These are phyloP conservation scores for Acleris literana DNA, from an alignment of 2,888 invertebrate species.

Conservation along the genomic window DNA sequence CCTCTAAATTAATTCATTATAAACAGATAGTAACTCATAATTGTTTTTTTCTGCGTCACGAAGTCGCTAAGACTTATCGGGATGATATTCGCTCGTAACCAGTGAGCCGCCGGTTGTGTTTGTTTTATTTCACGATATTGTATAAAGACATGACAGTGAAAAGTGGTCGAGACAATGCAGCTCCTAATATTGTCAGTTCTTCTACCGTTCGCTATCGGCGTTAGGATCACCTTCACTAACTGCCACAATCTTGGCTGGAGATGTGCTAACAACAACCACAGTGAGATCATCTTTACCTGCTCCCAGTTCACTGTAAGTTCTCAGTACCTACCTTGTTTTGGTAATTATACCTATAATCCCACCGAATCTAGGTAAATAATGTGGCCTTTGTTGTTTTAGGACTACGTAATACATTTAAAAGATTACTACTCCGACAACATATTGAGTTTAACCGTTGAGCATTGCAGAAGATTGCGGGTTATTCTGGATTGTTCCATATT, in stretches of 20 bases:
- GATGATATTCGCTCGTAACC: slow-evolving; percentile 57
- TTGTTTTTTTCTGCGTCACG: slow-evolving; percentile 49
- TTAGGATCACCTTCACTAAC: slow-evolving; percentile 71
- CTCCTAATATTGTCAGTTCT: slow-evolving; percentile 43
- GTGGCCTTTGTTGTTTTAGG: slow-evolving; percentile 68
- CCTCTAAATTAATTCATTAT: slow-evolving; percentile 42
- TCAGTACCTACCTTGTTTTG: not conserved
- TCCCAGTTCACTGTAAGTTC: slow-evolving; percentile 60
- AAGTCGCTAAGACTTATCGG: slow-evolving; percentile 58
- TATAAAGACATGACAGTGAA: slow-evolving; percentile 42
- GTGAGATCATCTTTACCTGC: slow-evolving; percentile 69
- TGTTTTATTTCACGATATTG: slow-evolving; percentile 18
- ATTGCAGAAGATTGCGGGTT: slow-evolving; percentile 76
- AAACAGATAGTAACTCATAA: slow-evolving; percentile 51
- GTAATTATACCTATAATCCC: too few species aligned
- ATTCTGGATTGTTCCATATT: slow-evolving; percentile 75
- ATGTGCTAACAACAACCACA: slow-evolving; percentile 65
- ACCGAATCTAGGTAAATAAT: not conserved
- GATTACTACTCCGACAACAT: slow-evolving; percentile 77
- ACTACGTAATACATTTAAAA: slow-evolving; percentile 75
- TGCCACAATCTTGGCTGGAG: slow-evolving; percentile 74
- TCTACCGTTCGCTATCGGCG: slow-evolving; percentile 45
- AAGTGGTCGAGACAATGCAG: slow-evolving; percentile 46
- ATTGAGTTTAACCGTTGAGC: slow-evolving; percentile 71
- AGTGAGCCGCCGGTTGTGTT: slow-evolving; percentile 54